Evolutionary conservation across 1,140 invertebrate species (phyloP).

Genomic region (Lysiphlebus fabarum): DNA sequence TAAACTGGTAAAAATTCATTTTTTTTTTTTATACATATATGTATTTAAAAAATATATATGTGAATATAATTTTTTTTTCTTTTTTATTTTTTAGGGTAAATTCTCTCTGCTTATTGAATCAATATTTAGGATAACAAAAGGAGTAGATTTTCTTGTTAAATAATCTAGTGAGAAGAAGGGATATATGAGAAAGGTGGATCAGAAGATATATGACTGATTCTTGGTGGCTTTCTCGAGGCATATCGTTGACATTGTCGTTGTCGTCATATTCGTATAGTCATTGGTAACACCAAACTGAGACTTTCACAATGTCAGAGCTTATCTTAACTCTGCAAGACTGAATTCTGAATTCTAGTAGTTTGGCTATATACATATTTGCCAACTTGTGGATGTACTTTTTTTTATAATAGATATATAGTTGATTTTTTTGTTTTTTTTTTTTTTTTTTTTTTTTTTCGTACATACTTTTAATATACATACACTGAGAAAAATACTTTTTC

Average conservation of each 20-base stretch:
- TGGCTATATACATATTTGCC: too few relatives aligned
- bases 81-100: background rate
- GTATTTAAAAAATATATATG: too few relatives aligned
- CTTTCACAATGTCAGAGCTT: conserved; percentile 43
- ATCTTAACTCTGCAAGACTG: conserved; percentile 55
- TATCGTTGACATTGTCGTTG: conserved; percentile 2
- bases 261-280: background rate
- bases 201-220: conserved; percentile 23
- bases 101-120: background rate
- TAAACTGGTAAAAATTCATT: too few relatives aligned
- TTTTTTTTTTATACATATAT: too few relatives aligned
- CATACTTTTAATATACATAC: too few relatives aligned
- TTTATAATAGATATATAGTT: too few relatives aligned
- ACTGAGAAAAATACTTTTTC: too few relatives aligned
- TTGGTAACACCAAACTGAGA: conserved; percentile 32
- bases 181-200: conserved; percentile 26
- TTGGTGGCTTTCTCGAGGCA: conserved; percentile 12
- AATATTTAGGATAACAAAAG: background rate
- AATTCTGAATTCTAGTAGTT: conserved; percentile 42
- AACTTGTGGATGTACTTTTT: too few relatives aligned
- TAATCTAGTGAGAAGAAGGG: conserved; percentile 8
- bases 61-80: too few relatives aligned
- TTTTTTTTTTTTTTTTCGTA: too few relatives aligned
- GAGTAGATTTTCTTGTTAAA: conserved; percentile 9
- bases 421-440: too few relatives aligned